A percentile compares a stretch with the other conserved stretches of the same genome.
These are phyloP conservation scores for Liasis olivaceus DNA, from an alignment of 2,797 vertebrate species.

Conservation along the genomic window DNA sequence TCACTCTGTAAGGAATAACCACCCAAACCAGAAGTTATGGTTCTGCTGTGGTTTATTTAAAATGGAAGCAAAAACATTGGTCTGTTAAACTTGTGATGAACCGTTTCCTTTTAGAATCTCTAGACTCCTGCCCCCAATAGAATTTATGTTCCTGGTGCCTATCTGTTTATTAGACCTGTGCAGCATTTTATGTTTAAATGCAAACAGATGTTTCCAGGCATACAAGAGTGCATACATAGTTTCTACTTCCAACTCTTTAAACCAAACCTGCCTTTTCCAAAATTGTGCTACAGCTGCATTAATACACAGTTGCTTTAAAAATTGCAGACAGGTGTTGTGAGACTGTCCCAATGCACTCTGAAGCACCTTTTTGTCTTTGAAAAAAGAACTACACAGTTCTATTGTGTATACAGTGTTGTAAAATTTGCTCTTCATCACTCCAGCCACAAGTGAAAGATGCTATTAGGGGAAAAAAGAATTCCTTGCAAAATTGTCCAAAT, in stretches of 20 bases:
- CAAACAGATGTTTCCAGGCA: background rate
- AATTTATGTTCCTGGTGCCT: background rate
- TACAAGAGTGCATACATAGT: background rate
- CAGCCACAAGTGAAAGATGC: background rate
- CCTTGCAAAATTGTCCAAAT: background rate
- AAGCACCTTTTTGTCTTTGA: background rate
- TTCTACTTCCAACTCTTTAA: background rate
- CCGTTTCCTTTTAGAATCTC: background rate
- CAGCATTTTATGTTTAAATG: background rate
- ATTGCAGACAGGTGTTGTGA: background rate
- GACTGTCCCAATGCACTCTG: background rate
- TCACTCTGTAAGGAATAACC: background rate
- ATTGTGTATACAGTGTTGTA: background rate
- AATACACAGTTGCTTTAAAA: background rate
- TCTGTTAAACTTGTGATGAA: background rate
- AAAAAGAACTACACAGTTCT: background rate
- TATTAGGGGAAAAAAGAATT: background rate
- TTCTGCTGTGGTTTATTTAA: background rate
- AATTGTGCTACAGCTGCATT: background rate
- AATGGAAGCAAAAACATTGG: background rate
- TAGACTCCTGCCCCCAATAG: background rate
- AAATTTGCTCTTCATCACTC: background rate
- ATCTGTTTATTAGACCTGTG: background rate
- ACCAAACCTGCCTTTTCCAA: background rate
- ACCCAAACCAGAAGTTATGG: background rate